Percentiles rank a stretch among this genome's conserved stretches.
These are phyloP conservation scores for Homarus americanus DNA, from an alignment of 1,140 invertebrate species.

Conservation along the genomic window DNA sequence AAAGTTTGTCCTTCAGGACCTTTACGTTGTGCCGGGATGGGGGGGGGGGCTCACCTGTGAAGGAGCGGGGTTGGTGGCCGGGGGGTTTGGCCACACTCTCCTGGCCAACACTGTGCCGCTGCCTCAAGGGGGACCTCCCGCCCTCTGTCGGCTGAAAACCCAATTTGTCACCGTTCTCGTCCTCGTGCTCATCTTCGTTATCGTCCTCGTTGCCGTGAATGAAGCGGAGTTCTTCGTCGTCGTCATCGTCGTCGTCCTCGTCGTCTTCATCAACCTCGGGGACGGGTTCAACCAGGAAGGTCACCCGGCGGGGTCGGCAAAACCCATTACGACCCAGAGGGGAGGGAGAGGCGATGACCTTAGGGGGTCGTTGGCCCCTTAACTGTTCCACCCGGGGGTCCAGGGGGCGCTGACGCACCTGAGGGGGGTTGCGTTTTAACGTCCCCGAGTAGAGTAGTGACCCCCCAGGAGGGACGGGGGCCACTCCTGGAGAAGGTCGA, in stretches of 20 bases:
- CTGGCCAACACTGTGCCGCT: neutral
- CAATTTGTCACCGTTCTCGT: neutral
- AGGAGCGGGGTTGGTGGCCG: neutral
- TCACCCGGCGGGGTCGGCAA: slow-evolving; percentile 47
- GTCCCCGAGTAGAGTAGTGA: neutral
- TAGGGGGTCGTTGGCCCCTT: slow-evolving; percentile 37
- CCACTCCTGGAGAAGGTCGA: neutral
- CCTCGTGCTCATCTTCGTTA: slow-evolving; percentile 14
- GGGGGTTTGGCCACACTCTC: neutral
- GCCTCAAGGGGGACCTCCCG: neutral
- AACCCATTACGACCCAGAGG: slow-evolving; percentile 49
- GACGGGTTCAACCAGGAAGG: slow-evolving; percentile 61
- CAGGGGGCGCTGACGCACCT: slow-evolving; percentile 34
- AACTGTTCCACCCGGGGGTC: slow-evolving; percentile 56
- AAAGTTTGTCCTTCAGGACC: too few species aligned
- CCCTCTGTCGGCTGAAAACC: neutral
- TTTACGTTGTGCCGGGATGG: too few species aligned
- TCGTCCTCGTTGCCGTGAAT: slow-evolving; percentile 13
- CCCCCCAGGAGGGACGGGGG: too few species aligned
- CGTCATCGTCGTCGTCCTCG: slow-evolving; percentile 9
- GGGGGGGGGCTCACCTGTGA: neutral
- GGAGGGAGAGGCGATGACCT: slow-evolving; percentile 18
- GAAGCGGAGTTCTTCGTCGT: neutral
- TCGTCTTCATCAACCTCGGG: slow-evolving; percentile 17
- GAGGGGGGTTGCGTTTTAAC: neutral